Evolutionary conservation across 1,140 invertebrate species (phyloP).

Genomic region (Maniola jurtina): DNA sequence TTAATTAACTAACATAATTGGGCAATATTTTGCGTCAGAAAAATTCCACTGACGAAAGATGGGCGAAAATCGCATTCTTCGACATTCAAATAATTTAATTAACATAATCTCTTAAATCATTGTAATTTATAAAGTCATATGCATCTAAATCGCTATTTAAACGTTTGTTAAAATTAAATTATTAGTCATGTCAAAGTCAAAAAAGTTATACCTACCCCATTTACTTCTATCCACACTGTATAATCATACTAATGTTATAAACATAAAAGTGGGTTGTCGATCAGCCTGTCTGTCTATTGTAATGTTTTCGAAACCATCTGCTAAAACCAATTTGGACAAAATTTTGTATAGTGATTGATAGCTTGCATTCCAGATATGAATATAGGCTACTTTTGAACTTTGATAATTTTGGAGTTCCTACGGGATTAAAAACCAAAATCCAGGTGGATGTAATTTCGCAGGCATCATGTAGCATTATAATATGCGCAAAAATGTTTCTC

Average conservation of each 20-base stretch:
- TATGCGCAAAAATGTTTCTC: too few relatives aligned
- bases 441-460: too few relatives aligned
- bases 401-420: too few relatives aligned
- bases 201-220: background rate
- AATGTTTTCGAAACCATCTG: too few relatives aligned
- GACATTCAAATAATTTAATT: conserved; percentile 18
- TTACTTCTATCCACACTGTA: background rate
- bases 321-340: too few relatives aligned
- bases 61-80: conserved; percentile 6
- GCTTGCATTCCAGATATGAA: too few relatives aligned
- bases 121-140: conserved; percentile 28
- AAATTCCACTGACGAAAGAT: conserved; percentile 17
- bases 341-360: too few relatives aligned
- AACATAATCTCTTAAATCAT: conserved; percentile 24
- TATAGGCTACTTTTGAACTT: too few relatives aligned
- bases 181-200: background rate
- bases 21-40: background rate
- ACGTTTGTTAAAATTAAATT: conserved; percentile 2
- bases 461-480: too few relatives aligned
- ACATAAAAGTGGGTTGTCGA: too few relatives aligned
- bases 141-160: conserved; percentile 10
- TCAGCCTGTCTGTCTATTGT: too few relatives aligned
- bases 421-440: too few relatives aligned
- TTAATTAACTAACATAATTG: conserved; percentile 12
- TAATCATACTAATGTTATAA: background rate